These are phyloP conservation scores for Scarus forsteni DNA, from an alignment of 2,797 vertebrate species.

Conservation along the genomic window DNA sequence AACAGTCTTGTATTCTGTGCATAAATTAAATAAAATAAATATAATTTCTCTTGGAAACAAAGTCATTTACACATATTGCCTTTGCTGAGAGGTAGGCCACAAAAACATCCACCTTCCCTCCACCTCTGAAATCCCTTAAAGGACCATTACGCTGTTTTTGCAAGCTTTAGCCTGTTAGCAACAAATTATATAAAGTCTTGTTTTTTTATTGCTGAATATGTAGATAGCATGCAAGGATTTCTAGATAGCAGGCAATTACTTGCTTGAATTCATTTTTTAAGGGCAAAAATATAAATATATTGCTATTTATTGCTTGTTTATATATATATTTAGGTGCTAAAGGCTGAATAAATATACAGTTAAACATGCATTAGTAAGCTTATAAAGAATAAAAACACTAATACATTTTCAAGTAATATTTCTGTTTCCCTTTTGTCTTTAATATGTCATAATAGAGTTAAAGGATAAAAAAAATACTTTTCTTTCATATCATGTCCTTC, in stretches of 20 bases:
- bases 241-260: background rate
- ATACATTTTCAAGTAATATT: background rate
- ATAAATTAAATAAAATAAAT: constrained; percentile 66
- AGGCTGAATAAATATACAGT: background rate
- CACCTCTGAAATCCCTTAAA: constrained; percentile 7
- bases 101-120: constrained; percentile 10
- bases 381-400: too few species aligned
- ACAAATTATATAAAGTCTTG: background rate
- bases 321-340: background rate
- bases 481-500: too few species aligned
- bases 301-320: background rate
- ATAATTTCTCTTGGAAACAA: constrained; percentile 40
- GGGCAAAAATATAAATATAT: background rate
- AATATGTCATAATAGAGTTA: background rate
- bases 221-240: background rate
- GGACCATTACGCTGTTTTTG: constrained; percentile 10
- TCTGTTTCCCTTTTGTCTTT: background rate
- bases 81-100: constrained; percentile 32
- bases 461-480: too few species aligned
- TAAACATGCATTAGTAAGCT: background rate
- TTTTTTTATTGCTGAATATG: background rate
- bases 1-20: constrained; percentile 27
- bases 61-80: constrained; percentile 45
- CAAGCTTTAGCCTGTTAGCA: constrained; percentile 11
- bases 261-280: constrained; percentile 6